Evolutionary conservation across 2,888 invertebrate genomes (phyloP).

Genomic region (Tridacna gigas): DNA sequence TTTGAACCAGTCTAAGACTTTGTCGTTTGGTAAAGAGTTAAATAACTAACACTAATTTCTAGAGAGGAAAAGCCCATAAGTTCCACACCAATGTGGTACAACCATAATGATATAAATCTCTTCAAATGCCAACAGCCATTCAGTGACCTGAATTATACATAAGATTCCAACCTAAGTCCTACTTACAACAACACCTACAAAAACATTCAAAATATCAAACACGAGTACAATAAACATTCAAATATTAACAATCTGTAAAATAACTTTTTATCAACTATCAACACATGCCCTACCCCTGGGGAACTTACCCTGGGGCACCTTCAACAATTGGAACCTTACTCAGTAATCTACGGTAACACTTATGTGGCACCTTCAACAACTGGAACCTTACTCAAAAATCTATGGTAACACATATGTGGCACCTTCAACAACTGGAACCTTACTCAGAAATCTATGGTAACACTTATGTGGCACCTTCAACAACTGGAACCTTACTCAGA

Average conservation of each 20-base stretch:
- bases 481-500: too few relatives aligned
- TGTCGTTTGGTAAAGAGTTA: too few relatives aligned
- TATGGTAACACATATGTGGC: not conserved
- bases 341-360: not conserved
- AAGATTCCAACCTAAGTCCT: not conserved
- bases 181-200: slow-evolving; percentile 19
- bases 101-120: too few relatives aligned
- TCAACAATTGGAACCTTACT: slow-evolving; percentile 8
- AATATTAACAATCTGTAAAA: slow-evolving; percentile 30
- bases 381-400: not conserved
- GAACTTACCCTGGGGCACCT: slow-evolving; percentile 4
- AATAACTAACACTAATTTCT: too few relatives aligned
- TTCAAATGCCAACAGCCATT: not conserved
- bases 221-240: slow-evolving; percentile 25
- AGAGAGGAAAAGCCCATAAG: too few relatives aligned
- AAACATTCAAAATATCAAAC: slow-evolving; percentile 11
- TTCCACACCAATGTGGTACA: too few relatives aligned
- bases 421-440: slow-evolving; percentile 14
- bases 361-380: slow-evolving; percentile 15
- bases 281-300: slow-evolving; percentile 32
- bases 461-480: too few relatives aligned
- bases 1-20: too few relatives aligned
- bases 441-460: not conserved
- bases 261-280: slow-evolving; percentile 13
- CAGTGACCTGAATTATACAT: slow-evolving; percentile 5